Evolutionary conservation across 1,140 invertebrate genomes (phyloP).

Genomic region (Laupala kohalensis): DNA sequence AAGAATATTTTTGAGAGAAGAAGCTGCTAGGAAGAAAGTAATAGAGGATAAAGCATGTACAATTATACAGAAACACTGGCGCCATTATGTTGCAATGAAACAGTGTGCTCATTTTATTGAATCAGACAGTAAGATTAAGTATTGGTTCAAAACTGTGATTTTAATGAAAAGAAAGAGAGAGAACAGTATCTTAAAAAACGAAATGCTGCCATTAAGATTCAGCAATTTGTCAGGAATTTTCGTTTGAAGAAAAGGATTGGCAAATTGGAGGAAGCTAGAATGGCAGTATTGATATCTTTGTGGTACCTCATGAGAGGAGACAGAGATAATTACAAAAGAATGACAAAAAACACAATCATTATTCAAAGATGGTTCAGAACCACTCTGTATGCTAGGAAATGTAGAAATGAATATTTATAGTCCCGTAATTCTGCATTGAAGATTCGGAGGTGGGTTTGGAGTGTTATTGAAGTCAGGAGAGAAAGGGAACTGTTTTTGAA

Average conservation of each 20-base stretch:
- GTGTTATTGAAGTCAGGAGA: background rate
- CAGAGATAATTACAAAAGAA: constrained; percentile 23
- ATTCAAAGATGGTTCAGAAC: constrained; percentile 33
- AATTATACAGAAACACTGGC: constrained; percentile 6
- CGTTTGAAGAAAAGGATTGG: constrained; percentile 11
- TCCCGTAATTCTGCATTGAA: constrained; percentile 24
- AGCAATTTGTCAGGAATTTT: background rate
- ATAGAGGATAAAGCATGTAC: constrained; percentile 15
- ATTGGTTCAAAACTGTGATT: constrained; percentile 19
- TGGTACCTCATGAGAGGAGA: constrained; percentile 25
- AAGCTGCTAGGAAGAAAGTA: constrained; percentile 15
- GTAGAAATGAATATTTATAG: constrained; percentile 24
- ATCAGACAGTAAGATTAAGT: constrained; percentile 38
- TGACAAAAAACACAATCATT: constrained; percentile 23
- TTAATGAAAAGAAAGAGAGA: constrained; percentile 2
- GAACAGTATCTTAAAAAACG: background rate
- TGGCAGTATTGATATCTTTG: constrained; percentile 11
- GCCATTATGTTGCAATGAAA: constrained; percentile 14
- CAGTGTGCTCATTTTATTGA: constrained; percentile 31
- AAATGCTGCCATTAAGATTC: constrained; percentile 12
- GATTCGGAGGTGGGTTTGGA: background rate
- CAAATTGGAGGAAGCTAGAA: background rate
- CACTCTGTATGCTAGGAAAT: constrained; percentile 23
- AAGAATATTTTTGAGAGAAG: constrained; percentile 29
- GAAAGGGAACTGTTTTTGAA: background rate